Evolutionary conservation across 2,888 invertebrate species (phyloP).

Genomic region (Lasiommata megera): DNA sequence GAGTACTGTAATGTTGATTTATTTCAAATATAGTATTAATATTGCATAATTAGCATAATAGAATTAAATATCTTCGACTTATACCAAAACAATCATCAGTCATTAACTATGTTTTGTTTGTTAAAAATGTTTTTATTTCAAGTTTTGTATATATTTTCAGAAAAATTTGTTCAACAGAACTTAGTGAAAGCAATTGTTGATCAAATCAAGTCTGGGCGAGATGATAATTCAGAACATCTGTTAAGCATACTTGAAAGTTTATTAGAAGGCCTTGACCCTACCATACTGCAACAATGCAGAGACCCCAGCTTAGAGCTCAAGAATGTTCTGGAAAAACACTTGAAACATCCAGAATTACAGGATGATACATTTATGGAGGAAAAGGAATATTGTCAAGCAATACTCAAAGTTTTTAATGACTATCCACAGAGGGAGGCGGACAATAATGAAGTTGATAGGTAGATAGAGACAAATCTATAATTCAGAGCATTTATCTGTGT

Average conservation of each 20-base stretch:
- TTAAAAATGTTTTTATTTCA: no score
- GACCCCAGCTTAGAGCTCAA: conserved; percentile 46
- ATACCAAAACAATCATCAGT: no score
- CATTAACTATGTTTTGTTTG: no score
- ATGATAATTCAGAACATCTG: conserved; percentile 57
- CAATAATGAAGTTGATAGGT: conserved; percentile 53
- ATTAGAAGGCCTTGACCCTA: conserved; percentile 40
- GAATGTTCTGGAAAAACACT: conserved; percentile 44
- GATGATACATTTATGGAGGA: conserved; percentile 55
- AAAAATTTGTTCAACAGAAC: conserved; percentile 51
- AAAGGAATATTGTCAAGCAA: conserved; percentile 49
- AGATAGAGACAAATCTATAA: conserved; percentile 21
- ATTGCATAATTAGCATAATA: no score
- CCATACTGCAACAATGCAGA: conserved; percentile 45
- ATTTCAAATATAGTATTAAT: no score
- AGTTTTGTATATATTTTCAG: conserved; percentile 40
- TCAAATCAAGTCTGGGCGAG: conserved; percentile 44
- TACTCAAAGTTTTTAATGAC: conserved; percentile 41
- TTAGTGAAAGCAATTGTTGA: conserved; percentile 45
- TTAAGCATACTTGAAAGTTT: conserved; percentile 50
- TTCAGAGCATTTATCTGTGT: background rate
- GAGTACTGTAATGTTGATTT: no score
- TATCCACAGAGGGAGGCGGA: conserved; percentile 32
- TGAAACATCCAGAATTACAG: conserved; percentile 45
- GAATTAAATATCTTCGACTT: no score